Evolutionary conservation across 2,888 invertebrate species (phyloP).

Genomic region (Drosophila cracens): DNA sequence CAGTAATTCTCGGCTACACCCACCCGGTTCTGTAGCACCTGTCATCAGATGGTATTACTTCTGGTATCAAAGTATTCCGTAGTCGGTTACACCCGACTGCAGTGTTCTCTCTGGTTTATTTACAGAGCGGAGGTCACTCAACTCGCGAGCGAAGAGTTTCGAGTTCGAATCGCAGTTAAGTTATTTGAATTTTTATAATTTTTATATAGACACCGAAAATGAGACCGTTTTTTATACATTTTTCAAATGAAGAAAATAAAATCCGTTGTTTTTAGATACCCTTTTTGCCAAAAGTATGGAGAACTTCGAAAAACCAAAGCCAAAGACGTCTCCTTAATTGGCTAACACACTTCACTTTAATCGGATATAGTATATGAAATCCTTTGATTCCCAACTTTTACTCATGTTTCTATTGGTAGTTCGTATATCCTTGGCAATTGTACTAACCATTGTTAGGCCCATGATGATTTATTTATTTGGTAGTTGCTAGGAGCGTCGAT

Average conservation of each 20-base stretch:
- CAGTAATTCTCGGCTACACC: background rate
- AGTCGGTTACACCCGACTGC: background rate
- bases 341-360: background rate
- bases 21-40: background rate
- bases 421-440: background rate
- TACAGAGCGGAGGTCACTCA: background rate
- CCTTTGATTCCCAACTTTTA: background rate
- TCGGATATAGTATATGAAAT: background rate
- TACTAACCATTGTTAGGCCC: constrained; percentile 73
- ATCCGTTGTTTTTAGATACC: too few species aligned
- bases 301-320: background rate
- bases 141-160: background rate
- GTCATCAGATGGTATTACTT: background rate
- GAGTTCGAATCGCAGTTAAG: background rate
- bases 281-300: too few species aligned
- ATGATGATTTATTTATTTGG: constrained; percentile 39
- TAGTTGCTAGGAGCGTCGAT: background rate
- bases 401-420: background rate
- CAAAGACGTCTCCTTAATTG: background rate
- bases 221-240: too few species aligned
- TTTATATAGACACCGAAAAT: too few species aligned
- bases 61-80: background rate
- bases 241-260: too few species aligned
- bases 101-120: background rate
- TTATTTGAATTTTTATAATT: background rate